Conservation (phyloP, 2,113 vertebrate genomes). For the Nipponia nippon region DNA sequence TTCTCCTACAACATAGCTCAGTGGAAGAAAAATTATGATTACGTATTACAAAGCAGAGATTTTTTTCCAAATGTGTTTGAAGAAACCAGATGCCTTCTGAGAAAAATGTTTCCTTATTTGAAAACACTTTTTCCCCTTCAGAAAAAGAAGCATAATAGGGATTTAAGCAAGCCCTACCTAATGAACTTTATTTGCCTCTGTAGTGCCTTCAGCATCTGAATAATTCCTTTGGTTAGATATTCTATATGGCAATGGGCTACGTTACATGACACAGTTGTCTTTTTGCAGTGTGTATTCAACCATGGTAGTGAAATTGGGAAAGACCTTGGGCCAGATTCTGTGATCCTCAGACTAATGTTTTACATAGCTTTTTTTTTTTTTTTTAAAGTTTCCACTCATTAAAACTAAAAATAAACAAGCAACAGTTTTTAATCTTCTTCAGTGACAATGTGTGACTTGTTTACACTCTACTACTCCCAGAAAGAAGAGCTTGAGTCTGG, state of each 20-base stretch:
- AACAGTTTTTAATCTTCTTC: neutral
- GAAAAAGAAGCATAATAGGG: neutral
- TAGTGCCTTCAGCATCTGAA: neutral
- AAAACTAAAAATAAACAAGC: neutral
- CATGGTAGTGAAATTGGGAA: neutral
- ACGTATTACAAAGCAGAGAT: neutral
- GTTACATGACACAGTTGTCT: neutral
- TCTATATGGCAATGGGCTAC: neutral
- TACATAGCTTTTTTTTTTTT: neutral
- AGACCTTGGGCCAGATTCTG: neutral
- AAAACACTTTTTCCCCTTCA: neutral
- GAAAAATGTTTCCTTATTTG: neutral
- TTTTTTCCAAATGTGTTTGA: neutral
- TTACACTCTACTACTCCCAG: neutral
- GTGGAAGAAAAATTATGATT: neutral
- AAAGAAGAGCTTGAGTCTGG: neutral
- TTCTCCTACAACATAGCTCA: neutral
- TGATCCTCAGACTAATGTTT: neutral
- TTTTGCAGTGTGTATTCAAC: neutral
- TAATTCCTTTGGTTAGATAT: neutral
- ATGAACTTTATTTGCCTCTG: neutral
- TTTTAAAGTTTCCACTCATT: neutral
- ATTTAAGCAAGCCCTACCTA: neutral
- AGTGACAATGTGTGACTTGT: neutral
- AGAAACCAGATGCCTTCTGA: neutral